phyloP scores from a whole-genome alignment of 30 jellyfish, hydroid and myxozoan species.

The Aurelia sp. region DNA sequence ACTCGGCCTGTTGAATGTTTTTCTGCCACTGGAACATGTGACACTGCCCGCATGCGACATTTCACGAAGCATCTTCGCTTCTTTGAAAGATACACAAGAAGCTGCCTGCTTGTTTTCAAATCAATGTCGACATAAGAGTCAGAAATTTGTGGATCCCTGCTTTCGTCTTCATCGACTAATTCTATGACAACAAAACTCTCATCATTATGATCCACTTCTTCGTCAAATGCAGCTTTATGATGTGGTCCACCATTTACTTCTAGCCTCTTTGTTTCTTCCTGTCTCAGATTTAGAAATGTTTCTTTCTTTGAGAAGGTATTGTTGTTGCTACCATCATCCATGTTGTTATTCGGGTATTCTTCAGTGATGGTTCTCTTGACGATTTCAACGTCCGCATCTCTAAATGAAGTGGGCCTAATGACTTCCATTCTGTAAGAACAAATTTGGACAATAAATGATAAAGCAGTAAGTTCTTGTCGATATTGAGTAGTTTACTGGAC shows the following conservation, averaged over 20 bases:
- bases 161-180: conserved; percentile 25
- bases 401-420: conserved; percentile 22
- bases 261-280: neutral
- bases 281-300: no score
- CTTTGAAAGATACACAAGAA: conserved; percentile 41
- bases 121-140: conserved; percentile 30
- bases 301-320: neutral
- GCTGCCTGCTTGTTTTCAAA: conserved; percentile 41
- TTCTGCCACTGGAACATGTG: conserved; percentile 17
- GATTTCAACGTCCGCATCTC: conserved; percentile 40
- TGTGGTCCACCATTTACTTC: no score
- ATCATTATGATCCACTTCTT: neutral
- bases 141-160: neutral
- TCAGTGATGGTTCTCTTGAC: conserved; percentile 48
- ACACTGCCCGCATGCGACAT: conserved; percentile 44
- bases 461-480: no score
- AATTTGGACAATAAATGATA: no score
- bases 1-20: neutral
- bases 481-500: no score
- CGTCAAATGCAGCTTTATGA: neutral
- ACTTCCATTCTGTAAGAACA: conserved; percentile 3
- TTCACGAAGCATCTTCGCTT: conserved; percentile 26
- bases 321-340: conserved; percentile 12
- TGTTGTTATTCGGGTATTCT: conserved; percentile 12
- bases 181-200: conserved; percentile 61